These are phyloP conservation scores for Embiotoca jacksoni DNA, from an alignment of 2,113 vertebrate genomes.

Conservation along the genomic window DNA sequence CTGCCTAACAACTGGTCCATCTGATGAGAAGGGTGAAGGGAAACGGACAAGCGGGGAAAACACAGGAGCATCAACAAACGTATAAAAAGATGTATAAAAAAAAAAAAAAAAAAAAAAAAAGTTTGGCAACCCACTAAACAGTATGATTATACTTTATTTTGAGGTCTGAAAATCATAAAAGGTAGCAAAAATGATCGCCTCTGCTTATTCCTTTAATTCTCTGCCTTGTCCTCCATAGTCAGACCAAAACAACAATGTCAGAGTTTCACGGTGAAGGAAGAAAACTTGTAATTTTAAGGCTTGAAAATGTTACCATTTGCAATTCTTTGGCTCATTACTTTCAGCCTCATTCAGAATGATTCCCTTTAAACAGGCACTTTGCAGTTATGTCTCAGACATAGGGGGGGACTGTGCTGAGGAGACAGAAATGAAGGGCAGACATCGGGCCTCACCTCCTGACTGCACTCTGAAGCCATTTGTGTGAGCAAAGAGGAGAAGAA, in stretches of 20 bases:
- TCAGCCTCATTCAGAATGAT: conserved; percentile 46
- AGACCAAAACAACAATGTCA: background rate
- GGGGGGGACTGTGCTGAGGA: conserved; percentile 44
- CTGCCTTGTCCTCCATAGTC: background rate
- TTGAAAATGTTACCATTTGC: conserved; percentile 40
- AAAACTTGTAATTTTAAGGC: conserved; percentile 8
- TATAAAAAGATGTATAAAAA: background rate
- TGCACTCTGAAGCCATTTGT: conserved; percentile 91
- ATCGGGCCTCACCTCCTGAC: conserved; percentile 89
- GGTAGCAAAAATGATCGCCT: background rate
- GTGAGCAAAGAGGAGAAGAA: conserved; percentile 94
- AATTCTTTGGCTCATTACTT: conserved; percentile 65
- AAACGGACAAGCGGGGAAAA: background rate
- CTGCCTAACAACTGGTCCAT: conserved; percentile 92
- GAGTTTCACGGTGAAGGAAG: conserved; percentile 8
- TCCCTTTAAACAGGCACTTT: conserved; percentile 57
- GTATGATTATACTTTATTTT: background rate
- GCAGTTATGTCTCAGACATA: conserved; percentile 35
- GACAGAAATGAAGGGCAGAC: conserved; percentile 57
- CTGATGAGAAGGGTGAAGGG: conserved; percentile 72
- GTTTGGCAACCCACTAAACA: background rate
- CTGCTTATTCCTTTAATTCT: too few species aligned
- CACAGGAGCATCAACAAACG: background rate
- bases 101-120: background rate
- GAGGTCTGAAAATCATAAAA: conserved; percentile 10